Base-by-base conservation (phyloP, 2,888 invertebrate genomes). In the Sisyra nigra region DNA sequence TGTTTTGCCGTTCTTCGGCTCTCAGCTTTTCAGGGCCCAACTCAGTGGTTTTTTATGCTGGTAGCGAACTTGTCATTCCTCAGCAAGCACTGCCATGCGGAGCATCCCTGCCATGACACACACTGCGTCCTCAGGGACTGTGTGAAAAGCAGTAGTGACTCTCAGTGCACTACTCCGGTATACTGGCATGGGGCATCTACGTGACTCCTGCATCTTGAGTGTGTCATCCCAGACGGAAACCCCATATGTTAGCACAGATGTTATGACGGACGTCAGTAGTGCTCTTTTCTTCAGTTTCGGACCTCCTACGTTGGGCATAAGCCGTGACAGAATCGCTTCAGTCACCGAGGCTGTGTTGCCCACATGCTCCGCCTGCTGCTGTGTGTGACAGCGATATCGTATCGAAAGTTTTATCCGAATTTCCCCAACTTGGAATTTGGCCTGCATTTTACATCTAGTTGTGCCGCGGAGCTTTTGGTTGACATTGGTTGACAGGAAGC, bases 121-220 rank as follows among this genome's bases (percentile, higher is more conserved):
- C 15, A 41, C 45, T 10, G 48, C 48, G n/a, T 48, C 46, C 7
- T 47, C 44, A 4, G 49, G 49, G 1, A 49, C 46, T 2, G 50
- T 50, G 14, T 45, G 45, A 17, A 44, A 48, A 4, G 47, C 47
- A n/a, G 45, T 40, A 4, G 41, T 34, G 7, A 49, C 46, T n/a
- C 46, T 34, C 33, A 49, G 17, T 13, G 48, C 47, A 29, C 43
- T 40, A 17, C 31, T n/a, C 3, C 49, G 48, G 9, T 45, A 44
- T 2, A 41, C 33, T n/a, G 47, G 36, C 8, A 38, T 17, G 10
- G 43, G 40, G 14, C 42, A 44, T 29, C 44, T 34, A 2, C 45
- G 11, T 33, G 46, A 44, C 13, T 10, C 40, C 13, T 36, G 9
- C 0, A 17, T 15, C n/a, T 11, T 10, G 6, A 48, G 40, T 8